Evolutionary conservation across 2,113 vertebrate species (phyloP).

Genomic region (Gasterosteus nipponicus): DNA sequence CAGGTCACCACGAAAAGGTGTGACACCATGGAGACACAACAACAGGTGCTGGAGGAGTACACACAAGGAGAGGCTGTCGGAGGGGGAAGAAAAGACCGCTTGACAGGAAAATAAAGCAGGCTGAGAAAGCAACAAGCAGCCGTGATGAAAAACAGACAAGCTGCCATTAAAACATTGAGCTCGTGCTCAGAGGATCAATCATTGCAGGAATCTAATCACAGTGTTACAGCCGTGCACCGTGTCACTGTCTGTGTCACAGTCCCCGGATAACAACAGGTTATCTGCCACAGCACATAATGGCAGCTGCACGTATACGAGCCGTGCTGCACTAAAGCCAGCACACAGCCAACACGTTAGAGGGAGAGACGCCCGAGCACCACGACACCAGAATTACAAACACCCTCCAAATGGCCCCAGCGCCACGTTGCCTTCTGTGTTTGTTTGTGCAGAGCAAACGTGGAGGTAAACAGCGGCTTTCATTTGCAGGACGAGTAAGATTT

Average conservation of each 20-base stretch:
- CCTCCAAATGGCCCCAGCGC: constrained; percentile 30
- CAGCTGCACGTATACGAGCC: constrained; percentile 13
- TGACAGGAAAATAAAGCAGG: constrained; percentile 36
- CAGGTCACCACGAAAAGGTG: constrained; percentile 8
- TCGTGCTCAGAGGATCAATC: constrained; percentile 51
- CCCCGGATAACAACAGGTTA: constrained; percentile 48
- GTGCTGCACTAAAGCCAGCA: constrained; percentile 46
- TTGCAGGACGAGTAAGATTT: constrained; percentile 30
- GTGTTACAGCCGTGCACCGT: constrained; percentile 43
- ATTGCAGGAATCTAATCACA: constrained; percentile 57
- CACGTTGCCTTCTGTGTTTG: constrained; percentile 6
- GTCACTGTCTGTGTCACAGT: constrained; percentile 38
- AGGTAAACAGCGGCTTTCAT: constrained; percentile 42
- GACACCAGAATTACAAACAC: constrained; percentile 50
- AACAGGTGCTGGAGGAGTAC: constrained; percentile 41
- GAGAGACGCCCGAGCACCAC: constrained; percentile 17
- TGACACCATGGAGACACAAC: constrained; percentile 17
- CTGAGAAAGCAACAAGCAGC: constrained; percentile 30
- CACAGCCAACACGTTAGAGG: constrained; percentile 13
- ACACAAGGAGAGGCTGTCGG: constrained; percentile 24
- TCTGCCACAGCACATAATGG: constrained; percentile 29
- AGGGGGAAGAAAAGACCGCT: not conserved
- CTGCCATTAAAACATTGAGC: constrained; percentile 18
- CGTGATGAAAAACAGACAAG: constrained; percentile 41
- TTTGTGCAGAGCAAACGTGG: not conserved